These are phyloP conservation scores for Onychostruthus taczanowskii DNA, from an alignment of 2,113 vertebrate genomes.

Conservation along the genomic window DNA sequence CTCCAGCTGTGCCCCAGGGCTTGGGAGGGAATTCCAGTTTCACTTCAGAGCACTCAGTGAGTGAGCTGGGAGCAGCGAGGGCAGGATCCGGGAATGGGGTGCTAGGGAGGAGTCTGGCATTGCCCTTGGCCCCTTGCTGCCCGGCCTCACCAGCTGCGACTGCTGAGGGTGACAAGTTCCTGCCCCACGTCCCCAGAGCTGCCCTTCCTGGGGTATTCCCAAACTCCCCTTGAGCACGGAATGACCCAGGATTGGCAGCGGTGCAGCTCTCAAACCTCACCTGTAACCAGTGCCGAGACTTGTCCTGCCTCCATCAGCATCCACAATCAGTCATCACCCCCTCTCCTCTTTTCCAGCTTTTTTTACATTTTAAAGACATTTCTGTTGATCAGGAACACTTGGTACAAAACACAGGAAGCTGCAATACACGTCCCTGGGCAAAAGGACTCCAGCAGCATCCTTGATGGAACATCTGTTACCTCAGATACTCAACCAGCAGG, in stretches of 20 bases:
- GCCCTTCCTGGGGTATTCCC: neutral
- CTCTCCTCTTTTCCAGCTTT: slow-evolving; percentile 40
- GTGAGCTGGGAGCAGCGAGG: neutral
- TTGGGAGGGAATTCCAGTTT: neutral
- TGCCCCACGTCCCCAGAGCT: neutral
- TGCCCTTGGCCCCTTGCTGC: neutral
- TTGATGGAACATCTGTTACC: slow-evolving; percentile 83
- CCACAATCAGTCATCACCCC: neutral
- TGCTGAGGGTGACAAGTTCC: neutral
- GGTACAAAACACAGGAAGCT: slow-evolving; percentile 73
- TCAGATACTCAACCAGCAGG: slow-evolving; percentile 90
- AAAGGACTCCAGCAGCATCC: slow-evolving; percentile 76
- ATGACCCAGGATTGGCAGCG: neutral
- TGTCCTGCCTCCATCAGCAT: neutral
- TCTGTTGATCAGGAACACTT: slow-evolving; percentile 67
- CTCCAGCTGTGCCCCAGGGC: slow-evolving; percentile 3
- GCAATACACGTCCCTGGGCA: slow-evolving; percentile 60
- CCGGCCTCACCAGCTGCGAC: neutral
- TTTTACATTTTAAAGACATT: slow-evolving; percentile 30
- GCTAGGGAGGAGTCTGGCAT: neutral
- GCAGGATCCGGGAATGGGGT: neutral
- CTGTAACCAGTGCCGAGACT: neutral
- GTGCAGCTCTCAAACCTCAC: neutral
- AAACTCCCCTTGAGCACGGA: neutral
- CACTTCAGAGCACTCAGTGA: neutral